Evolutionary conservation across 2,113 vertebrate genomes (phyloP).

Genomic region (Synchiropus splendidus): DNA sequence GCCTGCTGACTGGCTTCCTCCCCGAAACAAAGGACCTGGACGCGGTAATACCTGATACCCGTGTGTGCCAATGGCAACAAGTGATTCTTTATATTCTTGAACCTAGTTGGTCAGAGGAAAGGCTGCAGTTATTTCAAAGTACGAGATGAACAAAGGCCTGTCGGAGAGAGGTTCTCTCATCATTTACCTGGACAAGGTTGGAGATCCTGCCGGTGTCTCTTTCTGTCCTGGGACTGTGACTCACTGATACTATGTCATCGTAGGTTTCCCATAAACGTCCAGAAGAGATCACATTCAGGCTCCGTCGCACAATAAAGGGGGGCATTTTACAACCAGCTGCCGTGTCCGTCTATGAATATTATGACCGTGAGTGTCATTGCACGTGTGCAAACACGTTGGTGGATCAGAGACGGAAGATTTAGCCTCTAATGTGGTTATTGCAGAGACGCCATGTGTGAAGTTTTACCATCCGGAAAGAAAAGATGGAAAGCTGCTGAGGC

Average conservation of each 20-base stretch:
- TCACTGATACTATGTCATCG: too few relatives aligned
- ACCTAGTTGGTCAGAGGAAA: slow-evolving; percentile 61
- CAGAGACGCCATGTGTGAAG: slow-evolving; percentile 58
- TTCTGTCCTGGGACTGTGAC: background rate
- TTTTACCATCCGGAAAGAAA: slow-evolving; percentile 65
- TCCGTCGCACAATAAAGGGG: slow-evolving; percentile 60
- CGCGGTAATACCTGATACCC: slow-evolving; percentile 27
- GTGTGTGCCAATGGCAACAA: background rate
- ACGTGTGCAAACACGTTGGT: too few relatives aligned
- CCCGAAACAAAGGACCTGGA: slow-evolving; percentile 53
- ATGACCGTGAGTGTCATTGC: slow-evolving; percentile 37
- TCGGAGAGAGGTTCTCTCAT: slow-evolving; percentile 71
- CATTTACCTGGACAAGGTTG: slow-evolving; percentile 79
- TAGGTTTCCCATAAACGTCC: slow-evolving; percentile 47
- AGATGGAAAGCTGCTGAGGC: slow-evolving; percentile 41
- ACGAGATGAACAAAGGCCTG: slow-evolving; percentile 56
- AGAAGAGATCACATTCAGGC: slow-evolving; percentile 60
- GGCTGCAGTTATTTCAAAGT: slow-evolving; percentile 69
- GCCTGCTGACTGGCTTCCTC: slow-evolving; percentile 65
- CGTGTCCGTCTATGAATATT: slow-evolving; percentile 76
- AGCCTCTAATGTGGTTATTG: background rate
- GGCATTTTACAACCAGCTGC: slow-evolving; percentile 70
- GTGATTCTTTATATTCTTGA: slow-evolving; percentile 5
- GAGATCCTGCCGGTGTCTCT: background rate
- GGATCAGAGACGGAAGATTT: too few relatives aligned